Conservation (phyloP, 2,797 vertebrate species). For the Pelodytes ibericus region DNA sequence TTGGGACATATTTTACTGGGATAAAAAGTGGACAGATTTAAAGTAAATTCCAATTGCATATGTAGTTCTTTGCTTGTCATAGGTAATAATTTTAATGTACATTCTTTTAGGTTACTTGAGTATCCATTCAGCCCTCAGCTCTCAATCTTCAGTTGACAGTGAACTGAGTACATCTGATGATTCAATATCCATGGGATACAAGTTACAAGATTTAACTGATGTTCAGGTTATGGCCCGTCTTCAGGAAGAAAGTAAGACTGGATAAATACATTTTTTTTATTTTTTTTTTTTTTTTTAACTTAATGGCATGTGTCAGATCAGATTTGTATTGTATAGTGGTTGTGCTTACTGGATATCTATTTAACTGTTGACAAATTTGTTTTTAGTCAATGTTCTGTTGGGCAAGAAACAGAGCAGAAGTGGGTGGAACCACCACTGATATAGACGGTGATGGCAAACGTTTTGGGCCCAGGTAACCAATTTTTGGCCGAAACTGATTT, state of each 20-base stretch:
- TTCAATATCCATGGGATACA: conserved; percentile 94
- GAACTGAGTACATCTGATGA: conserved; percentile 92
- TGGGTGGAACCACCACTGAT: no score
- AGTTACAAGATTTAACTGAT: conserved; percentile 90
- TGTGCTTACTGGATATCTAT: no score
- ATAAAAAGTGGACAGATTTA: not conserved
- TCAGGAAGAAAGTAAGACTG: conserved; percentile 86
- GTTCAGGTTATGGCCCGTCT: conserved; percentile 94
- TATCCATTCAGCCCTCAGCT: conserved; percentile 85
- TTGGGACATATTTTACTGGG: not conserved
- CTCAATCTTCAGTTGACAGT: conserved; percentile 91
- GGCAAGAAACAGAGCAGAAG: no score
- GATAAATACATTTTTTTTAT: not conserved
- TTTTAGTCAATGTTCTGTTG: no score
- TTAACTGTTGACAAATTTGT: no score
- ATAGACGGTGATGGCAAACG: no score
- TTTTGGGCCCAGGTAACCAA: no score
- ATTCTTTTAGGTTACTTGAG: conserved; percentile 71
- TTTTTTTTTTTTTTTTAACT: not conserved
- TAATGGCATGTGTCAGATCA: no score
- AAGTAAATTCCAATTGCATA: no score
- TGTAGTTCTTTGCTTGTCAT: no score
- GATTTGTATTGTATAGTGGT: no score
- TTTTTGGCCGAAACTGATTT: no score
- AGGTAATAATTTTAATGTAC: not conserved